Base-by-base conservation (phyloP, 2,797 vertebrate genomes). In the Danio tinwini region DNA sequence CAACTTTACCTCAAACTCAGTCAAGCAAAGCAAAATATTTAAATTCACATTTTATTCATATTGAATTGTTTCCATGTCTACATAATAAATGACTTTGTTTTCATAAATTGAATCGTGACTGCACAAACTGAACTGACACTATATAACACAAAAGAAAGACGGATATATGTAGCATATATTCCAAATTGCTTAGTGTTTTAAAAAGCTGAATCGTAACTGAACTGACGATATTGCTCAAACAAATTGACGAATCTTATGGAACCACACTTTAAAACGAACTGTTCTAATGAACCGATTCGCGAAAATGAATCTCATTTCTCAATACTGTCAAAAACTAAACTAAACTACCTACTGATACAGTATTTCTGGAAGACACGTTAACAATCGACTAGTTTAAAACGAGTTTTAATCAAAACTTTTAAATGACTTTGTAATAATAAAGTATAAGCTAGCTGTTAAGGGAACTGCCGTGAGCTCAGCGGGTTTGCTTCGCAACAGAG, bases 401-500 rank as follows among this genome's bases (percentile, higher is more conserved):
- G 0, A 39, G 16, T 7, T 53, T 5, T 19, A 39, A 16, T 6
- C 11, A 19, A 9, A 19, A 7, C 16, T 52, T 53, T 52, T n/a
- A 53, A 69, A 17, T 53, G 4, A 40, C 10, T 40, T 4, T 16
- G n/a, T 40, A 40, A 40, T 17, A 11, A 12, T 53, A 0, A 19
- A 68, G 40, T 6, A 40, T 53, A 70, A 70, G 6, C 16, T 17
- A 17, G 4, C 9, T 5, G 5, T 52, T 39, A n/a, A 9, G 6
- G 11, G 19, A 21, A 47, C 2, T 17, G 29, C 47, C 39, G n/a
- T 39, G 52, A n/a, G 68, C 11, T 62, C 29, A 47, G 65, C 64
- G 70, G 65, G 40, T 74, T 72, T 81, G 65, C 44, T 44, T 17
- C 8, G 73, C 16, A 50, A 71, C 6, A 19, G 84, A 76, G 82